Base-by-base conservation (phyloP, 2,113 vertebrate genomes). In the Ia io region DNA sequence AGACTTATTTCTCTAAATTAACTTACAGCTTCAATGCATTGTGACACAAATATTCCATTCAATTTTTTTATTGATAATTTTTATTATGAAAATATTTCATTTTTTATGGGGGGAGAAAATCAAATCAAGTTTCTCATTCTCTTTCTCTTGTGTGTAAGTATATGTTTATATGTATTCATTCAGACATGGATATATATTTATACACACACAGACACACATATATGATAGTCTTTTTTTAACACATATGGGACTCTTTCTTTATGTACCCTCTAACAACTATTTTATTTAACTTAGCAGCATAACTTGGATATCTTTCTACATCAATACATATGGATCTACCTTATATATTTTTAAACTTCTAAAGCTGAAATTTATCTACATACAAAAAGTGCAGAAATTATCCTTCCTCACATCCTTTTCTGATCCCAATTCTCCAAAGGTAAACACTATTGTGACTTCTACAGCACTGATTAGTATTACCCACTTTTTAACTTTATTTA, bases 271-370 rank as follows among this genome's bases (percentile, higher is more conserved):
- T 42, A 85, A 47, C 59, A 91, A 80, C 89, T 80, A 88, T 82
- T 96, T 96, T 95, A 93, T 93, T 96, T 96, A 95, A 73, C 80
- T 94, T 92, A 93, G 87, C 85, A 82, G 77, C 69, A 73, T 51
- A 94, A 96, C 88, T 96, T 94, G 84, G 87, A 91, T 65, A 94
- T 97, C 71, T 94, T 90, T 96, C 73, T 95, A 73, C 18, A 44
- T 96, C 96, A 96, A 85, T 96, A 90, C 90, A 96, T 95, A 92
- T 95, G 94, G 49, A 49, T 87, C 22, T 90, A 95, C 80, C 76
- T 92, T 97, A 92, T 28, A 91, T 61, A 80, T 88, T 95, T 94
- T 89, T 82, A 83, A 96, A 71, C n/a, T 69, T 84, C 67, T 91
- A 80, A 94, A 96, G 90, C 30, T 70, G 63, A 95, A 90, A 87